These are phyloP conservation scores for Babylonia areolata DNA, from an alignment of 1,140 invertebrate genomes.

Conservation along the genomic window DNA sequence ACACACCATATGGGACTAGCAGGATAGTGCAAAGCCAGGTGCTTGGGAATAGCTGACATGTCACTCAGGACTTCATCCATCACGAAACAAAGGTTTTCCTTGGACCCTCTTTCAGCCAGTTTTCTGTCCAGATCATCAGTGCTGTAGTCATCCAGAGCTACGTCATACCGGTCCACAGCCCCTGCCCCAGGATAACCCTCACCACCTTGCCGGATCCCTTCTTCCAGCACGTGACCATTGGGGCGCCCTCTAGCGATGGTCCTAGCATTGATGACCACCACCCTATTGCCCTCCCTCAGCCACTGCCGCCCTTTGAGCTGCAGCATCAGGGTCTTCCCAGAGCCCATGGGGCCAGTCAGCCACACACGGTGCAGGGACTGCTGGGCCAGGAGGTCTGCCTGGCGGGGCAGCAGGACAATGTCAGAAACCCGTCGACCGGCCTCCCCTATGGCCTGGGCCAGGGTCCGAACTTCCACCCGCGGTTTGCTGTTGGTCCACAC, in stretches of 20 bases:
- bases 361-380: background rate
- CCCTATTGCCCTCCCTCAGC: slow-evolving; percentile 14
- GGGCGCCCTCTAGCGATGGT: background rate
- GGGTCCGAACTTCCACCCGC: slow-evolving; percentile 23
- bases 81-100: background rate
- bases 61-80: background rate
- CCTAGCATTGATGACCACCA: slow-evolving; percentile 19
- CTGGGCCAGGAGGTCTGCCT: slow-evolving; percentile 13
- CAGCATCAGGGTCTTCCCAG: slow-evolving; percentile 27
- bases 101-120: background rate
- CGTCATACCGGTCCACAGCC: slow-evolving; percentile 4
- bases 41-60: background rate
- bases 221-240: background rate
- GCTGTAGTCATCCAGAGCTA: background rate
- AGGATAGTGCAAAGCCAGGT: background rate
- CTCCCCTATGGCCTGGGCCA: slow-evolving; percentile 17
- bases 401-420: slow-evolving; percentile 18
- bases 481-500: slow-evolving; percentile 27
- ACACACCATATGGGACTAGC: slow-evolving; percentile 16
- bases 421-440: background rate
- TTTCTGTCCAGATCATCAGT: background rate
- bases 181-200: background rate
- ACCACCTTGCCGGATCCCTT: background rate
- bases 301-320: slow-evolving; percentile 35
- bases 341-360: slow-evolving; percentile 27